Conservation (phyloP, 2,888 invertebrate species). For the Aspidiotus destructor region DNA sequence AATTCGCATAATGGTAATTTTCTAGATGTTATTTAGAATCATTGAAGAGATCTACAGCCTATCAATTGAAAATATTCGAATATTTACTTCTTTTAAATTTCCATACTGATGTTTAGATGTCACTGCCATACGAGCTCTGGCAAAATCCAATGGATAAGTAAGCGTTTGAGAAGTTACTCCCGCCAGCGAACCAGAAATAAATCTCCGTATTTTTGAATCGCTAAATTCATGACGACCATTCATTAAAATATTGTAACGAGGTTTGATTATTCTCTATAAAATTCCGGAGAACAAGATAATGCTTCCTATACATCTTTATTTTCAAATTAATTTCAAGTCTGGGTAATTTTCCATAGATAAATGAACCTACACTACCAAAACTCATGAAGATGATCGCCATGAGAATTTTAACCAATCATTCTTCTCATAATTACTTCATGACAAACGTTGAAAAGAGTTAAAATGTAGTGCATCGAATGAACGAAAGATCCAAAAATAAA, state of each 20-base stretch:
- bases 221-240: constrained; percentile 37
- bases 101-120: constrained; percentile 67
- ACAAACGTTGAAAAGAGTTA: not conserved
- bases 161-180: constrained; percentile 88
- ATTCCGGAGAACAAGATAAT: too few species aligned
- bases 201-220: constrained; percentile 64
- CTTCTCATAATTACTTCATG: too few species aligned
- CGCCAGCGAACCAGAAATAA: constrained; percentile 87
- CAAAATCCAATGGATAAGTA: constrained; percentile 94
- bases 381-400: too few species aligned
- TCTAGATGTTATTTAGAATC: not conserved
- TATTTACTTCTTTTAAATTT: constrained; percentile 48
- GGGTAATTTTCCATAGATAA: too few species aligned
- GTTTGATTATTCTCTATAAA: too few species aligned
- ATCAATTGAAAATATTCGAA: constrained; percentile 7
- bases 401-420: too few species aligned
- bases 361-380: too few species aligned
- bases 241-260: too few species aligned
- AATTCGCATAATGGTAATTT: not conserved
- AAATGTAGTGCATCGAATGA: constrained; percentile 21
- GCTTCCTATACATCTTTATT: not conserved
- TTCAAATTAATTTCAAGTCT: too few species aligned
- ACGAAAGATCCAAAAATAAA: not conserved
- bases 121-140: constrained; percentile 94
- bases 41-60: constrained; percentile 2